Evolutionary conservation across 2,888 invertebrate species (phyloP), one percentile per base, ranked within the genome.

Genomic region (Papilio elwesi): DNA sequence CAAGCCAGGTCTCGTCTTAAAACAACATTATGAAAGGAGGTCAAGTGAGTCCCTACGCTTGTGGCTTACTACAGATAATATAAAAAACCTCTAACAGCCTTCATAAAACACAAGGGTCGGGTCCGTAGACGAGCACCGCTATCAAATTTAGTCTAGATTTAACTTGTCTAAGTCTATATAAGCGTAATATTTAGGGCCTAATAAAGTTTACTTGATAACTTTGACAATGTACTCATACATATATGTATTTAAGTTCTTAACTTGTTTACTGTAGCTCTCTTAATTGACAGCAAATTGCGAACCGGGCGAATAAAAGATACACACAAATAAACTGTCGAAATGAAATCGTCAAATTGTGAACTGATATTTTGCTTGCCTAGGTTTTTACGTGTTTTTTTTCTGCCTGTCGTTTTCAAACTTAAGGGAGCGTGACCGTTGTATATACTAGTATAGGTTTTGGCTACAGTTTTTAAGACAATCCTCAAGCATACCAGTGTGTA

Each of bases 31-130:
- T 55, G 55, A 12, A 55, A 55, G 16, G 55, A 55, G 55, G 53
- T 53, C 53, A 13, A 53, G 53, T 16, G 53, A 53, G 16, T 55
- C 11, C 11, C 55, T 55, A 6, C 10, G 55, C 55, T 55, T 55
- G 55, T 55, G 26, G 16, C 49, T 48, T 36, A 65, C 13, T 71
- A 26, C 65, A 65, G 12, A 43, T 26, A 8, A 13, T 57, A 48
- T 36, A 48, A 66, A 52, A 52, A 36, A 11, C 47, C 15, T 10
- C n/a, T 66, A 52, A 52, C 52, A 16, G 7, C n/a, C 52, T 52
- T 36, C 51, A 51, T 52, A 36, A 66, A 52, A 36, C 52, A 66
- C 52, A 52, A 66, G 51, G 51, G 38, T 66, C 16, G 51, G 51
- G 36, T 11, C 26, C 26, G 26, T 12, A 49, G 49, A 10, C 48